phyloP scores from a whole-genome alignment of 2,113 vertebrate species.

The Leuciscus idus region DNA sequence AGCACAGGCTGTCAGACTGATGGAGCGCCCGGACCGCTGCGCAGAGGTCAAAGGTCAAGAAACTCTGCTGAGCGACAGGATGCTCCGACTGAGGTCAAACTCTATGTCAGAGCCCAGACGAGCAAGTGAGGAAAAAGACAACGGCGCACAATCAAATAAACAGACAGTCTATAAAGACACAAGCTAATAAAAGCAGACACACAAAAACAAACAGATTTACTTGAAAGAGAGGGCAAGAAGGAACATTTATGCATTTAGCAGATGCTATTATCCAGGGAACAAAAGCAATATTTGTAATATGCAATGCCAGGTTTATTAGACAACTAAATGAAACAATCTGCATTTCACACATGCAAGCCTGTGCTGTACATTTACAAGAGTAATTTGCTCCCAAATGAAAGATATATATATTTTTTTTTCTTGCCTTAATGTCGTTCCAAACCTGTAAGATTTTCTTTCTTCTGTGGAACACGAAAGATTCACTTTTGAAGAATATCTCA shows the following conservation, averaged over 20 bases:
- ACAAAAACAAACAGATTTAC: constrained; percentile 32
- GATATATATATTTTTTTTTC: no score
- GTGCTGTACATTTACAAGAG: background rate
- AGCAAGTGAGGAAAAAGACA: background rate
- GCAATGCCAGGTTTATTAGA: background rate
- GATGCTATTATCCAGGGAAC: background rate
- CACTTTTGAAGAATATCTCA: no score
- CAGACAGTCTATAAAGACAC: background rate
- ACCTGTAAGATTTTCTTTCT: no score
- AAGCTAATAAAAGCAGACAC: constrained; percentile 21
- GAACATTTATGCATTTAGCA: background rate
- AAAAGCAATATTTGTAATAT: background rate
- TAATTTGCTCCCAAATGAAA: no score
- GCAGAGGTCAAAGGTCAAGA: constrained; percentile 38
- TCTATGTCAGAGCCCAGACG: constrained; percentile 63
- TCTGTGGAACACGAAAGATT: no score
- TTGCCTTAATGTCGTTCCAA: no score
- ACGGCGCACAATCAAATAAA: background rate
- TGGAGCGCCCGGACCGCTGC: background rate
- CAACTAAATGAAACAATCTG: background rate
- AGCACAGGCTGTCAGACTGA: constrained; percentile 39
- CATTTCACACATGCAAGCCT: background rate
- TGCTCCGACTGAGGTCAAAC: constrained; percentile 63
- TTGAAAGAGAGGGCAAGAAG: no score
- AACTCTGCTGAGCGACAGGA: constrained; percentile 47